Evolutionary conservation across 2,888 invertebrate species (phyloP).

Genomic region (Hemaris fuciformis): DNA sequence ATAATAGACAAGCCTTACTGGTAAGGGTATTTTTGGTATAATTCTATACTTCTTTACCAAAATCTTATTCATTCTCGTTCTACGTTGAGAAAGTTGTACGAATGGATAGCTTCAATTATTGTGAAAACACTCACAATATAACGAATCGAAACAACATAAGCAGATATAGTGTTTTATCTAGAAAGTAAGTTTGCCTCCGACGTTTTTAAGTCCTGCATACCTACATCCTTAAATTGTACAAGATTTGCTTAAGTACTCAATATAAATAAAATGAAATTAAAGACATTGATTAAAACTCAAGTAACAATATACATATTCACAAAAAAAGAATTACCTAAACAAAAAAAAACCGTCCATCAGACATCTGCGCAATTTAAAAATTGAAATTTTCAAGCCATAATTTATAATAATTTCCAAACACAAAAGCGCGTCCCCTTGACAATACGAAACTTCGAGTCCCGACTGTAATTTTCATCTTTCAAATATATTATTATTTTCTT

Average conservation of each 20-base stretch:
- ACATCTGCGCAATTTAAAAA: neutral
- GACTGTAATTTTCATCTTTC: slow-evolving; percentile 3
- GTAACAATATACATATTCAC: neutral
- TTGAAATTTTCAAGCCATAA: neutral
- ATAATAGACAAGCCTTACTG: neutral
- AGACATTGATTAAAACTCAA: neutral
- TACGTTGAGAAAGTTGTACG: too few species aligned
- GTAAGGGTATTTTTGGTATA: neutral
- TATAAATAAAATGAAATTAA: too few species aligned
- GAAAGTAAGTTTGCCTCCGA: too few species aligned
- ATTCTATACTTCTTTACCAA: too few species aligned
- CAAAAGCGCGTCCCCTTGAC: neutral
- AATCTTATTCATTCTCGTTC: too few species aligned
- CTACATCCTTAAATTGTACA: too few species aligned
- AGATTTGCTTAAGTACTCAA: too few species aligned
- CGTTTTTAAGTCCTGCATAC: too few species aligned
- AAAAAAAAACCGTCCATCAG: neutral
- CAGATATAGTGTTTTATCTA: too few species aligned
- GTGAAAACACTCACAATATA: too few species aligned
- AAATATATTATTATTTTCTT: neutral
- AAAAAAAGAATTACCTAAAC: neutral
- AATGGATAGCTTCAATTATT: too few species aligned
- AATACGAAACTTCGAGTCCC: neutral
- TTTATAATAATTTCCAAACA: neutral
- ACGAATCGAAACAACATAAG: too few species aligned